phyloP scores from a whole-genome alignment of 2,113 vertebrate genomes.

The Electrona antarctica region DNA sequence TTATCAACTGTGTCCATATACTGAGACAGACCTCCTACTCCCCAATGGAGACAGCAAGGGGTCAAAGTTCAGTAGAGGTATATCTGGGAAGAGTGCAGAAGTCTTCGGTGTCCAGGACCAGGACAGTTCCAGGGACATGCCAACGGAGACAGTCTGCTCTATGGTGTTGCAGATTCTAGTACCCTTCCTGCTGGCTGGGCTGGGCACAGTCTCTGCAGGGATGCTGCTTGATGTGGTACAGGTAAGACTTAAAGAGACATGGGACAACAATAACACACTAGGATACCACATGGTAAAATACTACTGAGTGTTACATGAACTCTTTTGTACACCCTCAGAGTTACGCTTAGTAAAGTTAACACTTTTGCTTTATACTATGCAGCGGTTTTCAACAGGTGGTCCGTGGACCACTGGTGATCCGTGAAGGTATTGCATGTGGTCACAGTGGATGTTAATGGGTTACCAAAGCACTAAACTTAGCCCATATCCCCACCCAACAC shows the following conservation, averaged over 20 bases:
- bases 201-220: conserved; percentile 85
- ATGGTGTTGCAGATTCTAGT: conserved; percentile 83
- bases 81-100: conserved; percentile 7
- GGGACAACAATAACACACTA: neutral
- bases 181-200: conserved; percentile 85
- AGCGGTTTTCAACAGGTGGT: no score
- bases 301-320: no score
- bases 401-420: no score
- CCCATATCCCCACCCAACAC: no score
- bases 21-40: conserved; percentile 71
- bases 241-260: conserved; percentile 53
- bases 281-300: no score
- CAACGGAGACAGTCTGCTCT: conserved; percentile 65
- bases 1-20: conserved; percentile 38
- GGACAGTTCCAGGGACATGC: conserved; percentile 4
- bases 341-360: no score
- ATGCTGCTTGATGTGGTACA: conserved; percentile 86
- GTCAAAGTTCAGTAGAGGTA: conserved; percentile 16
- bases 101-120: neutral
- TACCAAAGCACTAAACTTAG: no score
- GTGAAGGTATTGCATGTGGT: no score
- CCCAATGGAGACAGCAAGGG: conserved; percentile 38
- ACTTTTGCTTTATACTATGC: no score
- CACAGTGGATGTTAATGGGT: no score
- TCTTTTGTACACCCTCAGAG: no score